Base-by-base conservation (phyloP, 2,888 invertebrate genomes). In the Eretmocerus hayati region DNA sequence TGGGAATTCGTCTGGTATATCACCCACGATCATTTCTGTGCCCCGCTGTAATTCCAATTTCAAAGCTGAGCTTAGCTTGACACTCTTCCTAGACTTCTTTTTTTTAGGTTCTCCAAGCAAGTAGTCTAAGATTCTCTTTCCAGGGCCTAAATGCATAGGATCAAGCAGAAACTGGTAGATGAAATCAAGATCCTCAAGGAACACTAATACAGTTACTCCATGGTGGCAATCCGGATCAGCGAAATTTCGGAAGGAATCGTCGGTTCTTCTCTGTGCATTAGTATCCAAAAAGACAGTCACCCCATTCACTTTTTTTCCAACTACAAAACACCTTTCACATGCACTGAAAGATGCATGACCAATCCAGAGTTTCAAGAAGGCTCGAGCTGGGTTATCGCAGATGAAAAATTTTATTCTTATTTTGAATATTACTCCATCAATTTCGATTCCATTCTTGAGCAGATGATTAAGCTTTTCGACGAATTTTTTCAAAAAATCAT, bases 1-100 rank as follows among this genome's bases (percentile, higher is more conserved):
- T 5, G 52, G 48, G 45, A 56, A 56, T 19, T 58, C 55, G 3
- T 16, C n/a, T 6, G 54, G 56, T 22, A 55, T 42, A 37, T 55
- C 42, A 23, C 22, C 22, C 5, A 21, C n/a, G 11, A 48, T 42
- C 31, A n/a, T 20, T 44, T 40, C 13, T 31, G 38, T 36, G 35
- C 47, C 30, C 2, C 32, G n/a, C 2, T 5, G n/a, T 15, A 51
- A 23, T 44, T 51, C 47, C 11, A 13, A 9, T 20, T 35, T 46
- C 22, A 42, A 5, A 20, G 22, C 11, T 8, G 16, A 5, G 18
- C 2, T 38, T 42, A 42, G n/a, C n/a, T n/a, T n/a, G n/a, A n/a
- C n/a, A n/a, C n/a, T n/a, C n/a, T n/a, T n/a, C 22, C 22, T 42
- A 9, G 1, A 11, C n/a, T 47, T 40, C 8, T 13, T 2, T 16